Evolutionary conservation across 2,797 vertebrate genomes (phyloP).

Genomic region (Arnoldichthys spilopterus): DNA sequence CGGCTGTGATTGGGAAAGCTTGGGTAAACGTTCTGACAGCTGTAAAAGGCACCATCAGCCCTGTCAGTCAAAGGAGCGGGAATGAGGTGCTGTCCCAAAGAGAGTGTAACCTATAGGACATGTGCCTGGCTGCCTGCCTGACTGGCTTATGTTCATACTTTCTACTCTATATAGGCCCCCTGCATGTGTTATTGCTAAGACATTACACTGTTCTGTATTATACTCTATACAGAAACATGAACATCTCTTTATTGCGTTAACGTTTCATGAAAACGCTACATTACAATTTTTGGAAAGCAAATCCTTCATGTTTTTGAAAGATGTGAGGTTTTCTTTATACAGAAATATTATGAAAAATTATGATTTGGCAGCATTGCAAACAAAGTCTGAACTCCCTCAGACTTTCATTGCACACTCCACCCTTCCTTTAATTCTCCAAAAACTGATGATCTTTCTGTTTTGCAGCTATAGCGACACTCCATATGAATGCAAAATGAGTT

Average conservation of each 20-base stretch:
- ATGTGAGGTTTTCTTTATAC: not conserved
- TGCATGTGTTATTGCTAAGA: conserved; percentile 11
- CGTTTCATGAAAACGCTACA: not conserved
- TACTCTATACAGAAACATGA: not conserved
- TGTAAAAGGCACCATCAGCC: conserved; percentile 39
- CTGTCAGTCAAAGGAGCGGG: conserved; percentile 32
- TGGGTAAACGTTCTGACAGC: conserved; percentile 41
- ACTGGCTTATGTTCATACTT: conserved; percentile 20
- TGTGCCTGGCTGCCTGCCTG: conserved; percentile 5
- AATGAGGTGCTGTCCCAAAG: conserved; percentile 4
- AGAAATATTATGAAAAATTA: not conserved
- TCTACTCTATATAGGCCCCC: not conserved
- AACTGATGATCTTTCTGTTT: not conserved
- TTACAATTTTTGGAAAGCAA: not conserved
- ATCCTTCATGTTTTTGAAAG: not conserved
- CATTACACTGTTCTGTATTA: not conserved
- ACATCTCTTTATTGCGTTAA: not conserved
- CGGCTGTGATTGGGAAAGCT: conserved; percentile 19
- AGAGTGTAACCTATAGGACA: conserved; percentile 7
- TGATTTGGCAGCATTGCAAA: not conserved
- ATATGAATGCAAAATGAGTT: not conserved
- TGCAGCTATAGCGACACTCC: not conserved
- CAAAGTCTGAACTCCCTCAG: not conserved
- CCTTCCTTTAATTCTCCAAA: not conserved
- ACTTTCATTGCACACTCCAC: not conserved